phyloP scores from a whole-genome alignment of 37 sponge, comb jelly and placozoan genomes.

The Theonella swinhoei region DNA sequence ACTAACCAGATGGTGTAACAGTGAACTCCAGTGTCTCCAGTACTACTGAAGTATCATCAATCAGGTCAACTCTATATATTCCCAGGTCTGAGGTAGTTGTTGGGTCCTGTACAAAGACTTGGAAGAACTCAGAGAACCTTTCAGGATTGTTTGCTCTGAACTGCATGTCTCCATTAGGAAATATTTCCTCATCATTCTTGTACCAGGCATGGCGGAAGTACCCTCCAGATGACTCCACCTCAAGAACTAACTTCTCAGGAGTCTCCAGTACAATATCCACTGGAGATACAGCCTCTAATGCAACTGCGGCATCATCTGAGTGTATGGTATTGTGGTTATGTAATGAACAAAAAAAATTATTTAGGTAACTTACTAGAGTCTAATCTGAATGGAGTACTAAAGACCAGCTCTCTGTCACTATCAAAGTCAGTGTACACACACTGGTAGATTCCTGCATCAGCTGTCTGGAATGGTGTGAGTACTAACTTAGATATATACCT shows the following conservation, averaged over 20 bases:
- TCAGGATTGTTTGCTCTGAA: not conserved
- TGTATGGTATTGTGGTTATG: no score
- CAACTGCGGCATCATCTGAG: not conserved
- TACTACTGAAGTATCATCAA: not conserved
- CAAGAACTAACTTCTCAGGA: constrained; percentile 50
- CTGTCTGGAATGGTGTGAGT: constrained; percentile 1
- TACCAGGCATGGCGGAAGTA: constrained; percentile 9
- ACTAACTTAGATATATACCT: not conserved
- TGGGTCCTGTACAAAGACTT: constrained; percentile 37
- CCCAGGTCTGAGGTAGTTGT: constrained; percentile 16
- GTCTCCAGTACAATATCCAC: constrained; percentile 13
- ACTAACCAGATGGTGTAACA: not conserved
- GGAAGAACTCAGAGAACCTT: constrained; percentile 17
- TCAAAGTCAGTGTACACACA: constrained; percentile 33
- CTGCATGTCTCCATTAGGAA: not conserved
- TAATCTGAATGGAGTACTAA: constrained; percentile 24
- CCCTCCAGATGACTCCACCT: constrained; percentile 29
- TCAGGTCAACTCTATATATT: constrained; percentile 2
- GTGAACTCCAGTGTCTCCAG: not conserved
- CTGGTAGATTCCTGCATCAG: constrained; percentile 53
- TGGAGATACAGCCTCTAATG: constrained; percentile 28
- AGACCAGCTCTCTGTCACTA: constrained; percentile 16
- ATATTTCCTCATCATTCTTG: not conserved
- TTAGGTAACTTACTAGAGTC: constrained; percentile 34
- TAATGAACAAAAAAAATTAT: not conserved